Evolutionary conservation across 2,888 invertebrate genomes (phyloP), one percentile per base, ranked within the genome.

Genomic region (Urechis unicinctus): DNA sequence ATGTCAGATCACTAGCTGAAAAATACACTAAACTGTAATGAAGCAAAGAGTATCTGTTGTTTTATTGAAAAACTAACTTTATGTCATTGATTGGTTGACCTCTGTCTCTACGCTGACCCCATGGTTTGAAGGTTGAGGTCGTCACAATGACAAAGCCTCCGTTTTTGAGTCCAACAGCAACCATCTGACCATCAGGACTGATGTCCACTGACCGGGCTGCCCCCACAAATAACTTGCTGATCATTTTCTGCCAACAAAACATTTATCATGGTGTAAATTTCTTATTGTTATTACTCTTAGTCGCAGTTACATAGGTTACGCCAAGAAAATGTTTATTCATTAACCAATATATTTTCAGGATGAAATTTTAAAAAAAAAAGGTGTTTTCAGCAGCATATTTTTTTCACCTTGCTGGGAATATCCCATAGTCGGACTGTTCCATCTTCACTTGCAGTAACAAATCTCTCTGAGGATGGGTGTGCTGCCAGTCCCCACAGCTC

Each of bases 401-500:
- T 36, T 36, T 9, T 44, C 61, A 77, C 77, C 70, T 73, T 75
- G 43, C 61, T 68, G 22, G 62, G 30, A 3, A 75, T 63, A 53
- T 75, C 76, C 77, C 77, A 76, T 31, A 76, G 59, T 41, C 74
- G 57, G 26, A 77, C 66, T 4, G 73, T 72, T 5, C 76, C 74
- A 67, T 78, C 78, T 55, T 72, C 76, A 57, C 75, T 72, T 28
- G 74, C 75, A 3, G 77, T 75, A 53, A 73, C 69, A 59, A 73
- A 77, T 30, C 66, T 47, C 24, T 55, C 54, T 17, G 62, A 52
- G 3, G 68, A 56, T 5, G 78, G 78, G 60, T 78, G 78, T 45
- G 66, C 59, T 52, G 74, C 72, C 50, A 78, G 65, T 1, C 74
- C 78, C 78, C 78, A 78, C 29, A 78, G 67, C 55, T 77, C 73